Base-by-base conservation (phyloP, 2,113 vertebrate species). In the Sebastes schlegelii region DNA sequence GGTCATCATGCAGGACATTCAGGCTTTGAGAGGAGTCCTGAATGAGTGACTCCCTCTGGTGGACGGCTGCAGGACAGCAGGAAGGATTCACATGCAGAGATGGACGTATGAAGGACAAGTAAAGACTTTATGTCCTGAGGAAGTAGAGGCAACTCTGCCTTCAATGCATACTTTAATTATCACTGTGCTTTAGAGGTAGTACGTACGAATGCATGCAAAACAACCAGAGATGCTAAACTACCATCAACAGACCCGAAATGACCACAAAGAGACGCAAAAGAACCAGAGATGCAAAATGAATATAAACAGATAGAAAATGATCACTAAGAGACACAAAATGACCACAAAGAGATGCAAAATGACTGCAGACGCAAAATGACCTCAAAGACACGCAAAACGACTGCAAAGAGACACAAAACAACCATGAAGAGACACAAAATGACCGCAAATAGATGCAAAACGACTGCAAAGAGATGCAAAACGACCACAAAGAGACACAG, bases 1-100 rank as follows among this genome's bases (percentile, higher is more conserved):
- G 9, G 52, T 19, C 75, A 14, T 66, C 34, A 14, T 6, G 17
- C 34, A 34, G 23, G 16, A 23, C 51, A 4, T 45, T 2, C 1
- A 26, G 40, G 1, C 48, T 54, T 1, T 4, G 13, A 23, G 40
- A 12, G 4, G 13, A 46, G 10, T 19, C 26, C 1, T 34, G 49
- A 74, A 1, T 16, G 9, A 85, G 49, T 74, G 34, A 0, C 80
- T 12, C 86, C 85, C 75, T 84, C 90, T 85, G 64, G 70, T 86
- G 89, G 81, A 34, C n/a, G 42, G 6, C 5, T 1, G 1, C 1
- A 62, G n/a, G 52, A 78, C 14, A 8, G 14, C 65, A 74, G 34
- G 34, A 34, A 34, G 34, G 34, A 34, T 34, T 34, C 34, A 34
- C 34, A 34, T 34, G 26, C 26, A 34, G 26, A 34, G 26, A 34